A percentile compares a stretch with the other conserved stretches of the same genome.
phyloP scores from a whole-genome alignment of 2,888 invertebrate species.

The Drosophila quinaria region DNA sequence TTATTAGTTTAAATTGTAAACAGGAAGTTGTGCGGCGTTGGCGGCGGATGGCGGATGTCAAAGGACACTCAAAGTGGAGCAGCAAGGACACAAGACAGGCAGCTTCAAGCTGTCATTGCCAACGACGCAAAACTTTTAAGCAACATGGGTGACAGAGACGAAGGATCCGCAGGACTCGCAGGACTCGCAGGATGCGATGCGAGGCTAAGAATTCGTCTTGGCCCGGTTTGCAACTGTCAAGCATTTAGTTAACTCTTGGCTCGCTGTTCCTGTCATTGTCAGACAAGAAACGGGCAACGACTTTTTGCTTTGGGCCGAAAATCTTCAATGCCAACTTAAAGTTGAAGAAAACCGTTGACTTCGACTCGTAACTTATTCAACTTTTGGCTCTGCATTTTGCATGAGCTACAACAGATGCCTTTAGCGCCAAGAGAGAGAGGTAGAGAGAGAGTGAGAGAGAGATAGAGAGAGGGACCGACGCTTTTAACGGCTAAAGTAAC shows the following conservation, averaged over 20 bases:
- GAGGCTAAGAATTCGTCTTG: slow-evolving; percentile 14
- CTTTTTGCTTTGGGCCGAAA: slow-evolving; percentile 16
- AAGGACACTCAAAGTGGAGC: slow-evolving; percentile 35
- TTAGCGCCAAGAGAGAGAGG: too few relatives aligned
- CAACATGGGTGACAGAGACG: slow-evolving; percentile 8
- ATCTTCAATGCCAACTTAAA: slow-evolving; percentile 17
- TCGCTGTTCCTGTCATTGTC: slow-evolving; percentile 48
- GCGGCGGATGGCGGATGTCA: slow-evolving; percentile 71
- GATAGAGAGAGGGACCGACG: background rate
- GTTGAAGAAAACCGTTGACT: slow-evolving; percentile 8
- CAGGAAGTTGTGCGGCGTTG: slow-evolving; percentile 73
- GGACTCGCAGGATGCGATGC: slow-evolving; percentile 15
- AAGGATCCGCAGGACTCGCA: background rate
- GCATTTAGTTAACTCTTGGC: slow-evolving; percentile 77
- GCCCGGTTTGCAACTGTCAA: slow-evolving; percentile 72
- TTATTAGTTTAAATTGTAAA: slow-evolving; percentile 79
- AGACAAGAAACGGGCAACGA: slow-evolving; percentile 5
- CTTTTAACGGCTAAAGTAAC: slow-evolving; percentile 46
- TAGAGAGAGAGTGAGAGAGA: background rate
- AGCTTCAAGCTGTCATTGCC: slow-evolving; percentile 63
- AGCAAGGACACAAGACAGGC: slow-evolving; percentile 33
- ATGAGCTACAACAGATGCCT: slow-evolving; percentile 41
- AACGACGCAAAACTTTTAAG: slow-evolving; percentile 61
- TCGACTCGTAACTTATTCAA: slow-evolving; percentile 45
- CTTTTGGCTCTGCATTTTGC: slow-evolving; percentile 57